Evolutionary conservation across 2,113 vertebrate species (phyloP).

Genomic region (Poeciliopsis occidentalis): DNA sequence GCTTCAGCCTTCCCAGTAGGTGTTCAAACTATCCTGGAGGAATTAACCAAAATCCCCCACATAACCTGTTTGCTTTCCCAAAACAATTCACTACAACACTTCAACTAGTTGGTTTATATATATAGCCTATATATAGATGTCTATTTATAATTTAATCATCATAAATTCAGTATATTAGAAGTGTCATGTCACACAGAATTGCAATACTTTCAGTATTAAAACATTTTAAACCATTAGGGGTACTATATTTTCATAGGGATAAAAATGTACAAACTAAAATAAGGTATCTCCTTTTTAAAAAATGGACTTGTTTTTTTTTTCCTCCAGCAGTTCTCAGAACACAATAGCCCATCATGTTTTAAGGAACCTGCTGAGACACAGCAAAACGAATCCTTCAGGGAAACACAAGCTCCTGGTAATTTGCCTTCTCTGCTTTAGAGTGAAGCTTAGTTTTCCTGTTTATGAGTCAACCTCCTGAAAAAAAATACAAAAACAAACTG

Average conservation of each 20-base stretch:
- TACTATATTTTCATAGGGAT: background rate
- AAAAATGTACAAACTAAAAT: background rate
- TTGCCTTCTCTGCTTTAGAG: conserved; percentile 43
- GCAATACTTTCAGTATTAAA: background rate
- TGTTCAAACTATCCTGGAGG: conserved; percentile 25
- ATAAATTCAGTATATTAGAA: too few relatives aligned
- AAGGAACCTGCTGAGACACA: conserved; percentile 38
- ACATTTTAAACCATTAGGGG: background rate
- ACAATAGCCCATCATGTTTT: conserved; percentile 25
- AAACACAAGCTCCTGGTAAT: conserved; percentile 43
- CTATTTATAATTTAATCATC: background rate
- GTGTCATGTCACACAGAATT: too few relatives aligned
- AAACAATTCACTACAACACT: background rate
- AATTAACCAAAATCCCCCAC: conserved; percentile 24
- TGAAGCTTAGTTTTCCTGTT: conserved; percentile 43
- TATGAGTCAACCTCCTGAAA: conserved; percentile 44
- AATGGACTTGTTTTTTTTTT: conserved; percentile 2
- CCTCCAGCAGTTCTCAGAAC: background rate
- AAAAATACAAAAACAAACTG: conserved; percentile 9
- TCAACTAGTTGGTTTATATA: conserved; percentile 3
- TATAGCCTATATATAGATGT: background rate
- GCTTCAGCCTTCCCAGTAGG: conserved; percentile 51
- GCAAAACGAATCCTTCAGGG: conserved; percentile 34
- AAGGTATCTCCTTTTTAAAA: background rate
- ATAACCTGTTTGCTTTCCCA: conserved; percentile 27